Conservation (phyloP, 2,113 vertebrate species). For the Amphiprion percula region DNA sequence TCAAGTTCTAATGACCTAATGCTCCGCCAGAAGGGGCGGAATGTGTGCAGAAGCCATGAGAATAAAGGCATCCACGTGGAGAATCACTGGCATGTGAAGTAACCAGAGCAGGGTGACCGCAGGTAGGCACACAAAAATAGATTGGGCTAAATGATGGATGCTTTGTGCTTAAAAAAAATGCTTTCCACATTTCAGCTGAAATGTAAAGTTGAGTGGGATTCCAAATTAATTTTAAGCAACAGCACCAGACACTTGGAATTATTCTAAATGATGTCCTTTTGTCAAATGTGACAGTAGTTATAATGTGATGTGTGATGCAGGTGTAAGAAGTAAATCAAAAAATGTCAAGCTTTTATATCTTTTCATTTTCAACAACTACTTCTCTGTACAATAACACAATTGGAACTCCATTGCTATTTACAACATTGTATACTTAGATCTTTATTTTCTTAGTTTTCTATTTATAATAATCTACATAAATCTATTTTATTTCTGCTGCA, state of each 20-base stretch:
- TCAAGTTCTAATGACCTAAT: conserved; percentile 64
- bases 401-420: too few species aligned
- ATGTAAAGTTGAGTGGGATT: not conserved
- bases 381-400: too few species aligned
- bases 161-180: not conserved
- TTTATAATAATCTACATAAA: too few species aligned
- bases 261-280: not conserved
- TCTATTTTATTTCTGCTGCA: too few species aligned
- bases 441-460: too few species aligned
- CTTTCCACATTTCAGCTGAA: not conserved
- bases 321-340: not conserved
- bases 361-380: too few species aligned
- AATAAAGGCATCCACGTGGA: conserved; percentile 45
- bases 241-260: not conserved
- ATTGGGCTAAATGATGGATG: conserved; percentile 22
- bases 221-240: not conserved
- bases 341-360: not conserved
- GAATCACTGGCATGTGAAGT: conserved; percentile 41
- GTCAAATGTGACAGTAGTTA: not conserved
- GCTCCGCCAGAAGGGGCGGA: conserved; percentile 36
- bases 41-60: conserved; percentile 42
- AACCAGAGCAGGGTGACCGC: conserved; percentile 40
- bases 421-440: too few species aligned
- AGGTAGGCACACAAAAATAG: conserved; percentile 7
- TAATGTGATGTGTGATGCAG: not conserved